Evolutionary conservation across 2,797 vertebrate species (phyloP), one percentile per base, ranked within the genome.

Genomic region (Stomatorhinus walkeri): DNA sequence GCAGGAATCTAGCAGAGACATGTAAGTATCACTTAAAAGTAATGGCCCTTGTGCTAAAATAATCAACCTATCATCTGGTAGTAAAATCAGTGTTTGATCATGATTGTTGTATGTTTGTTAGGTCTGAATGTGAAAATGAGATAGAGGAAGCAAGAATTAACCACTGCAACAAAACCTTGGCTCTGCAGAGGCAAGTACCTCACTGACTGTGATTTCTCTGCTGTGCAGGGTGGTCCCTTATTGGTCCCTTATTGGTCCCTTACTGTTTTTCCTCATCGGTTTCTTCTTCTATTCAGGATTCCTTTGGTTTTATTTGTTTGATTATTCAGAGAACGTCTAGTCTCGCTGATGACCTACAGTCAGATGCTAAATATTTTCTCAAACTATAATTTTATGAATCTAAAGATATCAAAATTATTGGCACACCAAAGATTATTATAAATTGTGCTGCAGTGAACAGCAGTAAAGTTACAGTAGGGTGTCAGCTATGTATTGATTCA

Each of bases 151-250:
- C 93, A 86, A 95, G 94, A 91, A 91, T 91, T 0, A 79, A 88
- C 54, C 68, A 94, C 91, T 96, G 94, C 89, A 96, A 93, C 94
- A 93, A 93, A 90, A 95, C 92, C 1, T 49, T 96, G 89, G 87
- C 93, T 4, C 91, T 96, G 28, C 95, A 95, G 92, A 96, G 96
- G 96, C 96, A 92, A 46, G 51, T 59, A 19, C 2, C 3, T 56
- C 32, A 43, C 24, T 5, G 24, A 56, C 0, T 46, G 32, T n/a
- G 9, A 19, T 56, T 87, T 43, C 28, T 32, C 24, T 3, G 12
- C 64, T 68, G 14, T 68, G 28, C 64, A 14, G 4, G 28, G 10
- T 68, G 61, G 24, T 32, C 64, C 28, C 64, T 72, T 56, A 56
- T 16, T 56, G 5, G 54, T 56, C 19, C 52, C 24, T 68, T 56